Evolutionary conservation across 35 echinoderm and acorn worm species (phyloP).

Genomic region (Antedon bifida): DNA sequence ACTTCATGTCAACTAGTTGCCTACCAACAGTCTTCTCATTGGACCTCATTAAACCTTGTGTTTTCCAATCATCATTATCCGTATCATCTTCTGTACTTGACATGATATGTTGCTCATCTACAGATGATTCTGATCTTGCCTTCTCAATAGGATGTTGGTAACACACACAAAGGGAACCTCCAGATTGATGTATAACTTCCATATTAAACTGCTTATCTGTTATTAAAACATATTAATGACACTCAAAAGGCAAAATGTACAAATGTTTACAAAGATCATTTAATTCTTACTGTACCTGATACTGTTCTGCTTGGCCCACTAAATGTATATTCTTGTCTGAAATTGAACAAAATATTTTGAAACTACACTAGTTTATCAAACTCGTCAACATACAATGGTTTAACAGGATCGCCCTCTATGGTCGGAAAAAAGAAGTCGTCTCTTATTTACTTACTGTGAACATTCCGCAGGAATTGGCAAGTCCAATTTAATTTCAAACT

Average conservation of each 20-base stretch:
- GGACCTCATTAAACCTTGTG: not conserved
- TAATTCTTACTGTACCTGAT: not conserved
- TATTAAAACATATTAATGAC: not conserved
- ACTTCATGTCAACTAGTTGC: not conserved
- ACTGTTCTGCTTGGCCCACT: not conserved
- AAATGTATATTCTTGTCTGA: not conserved
- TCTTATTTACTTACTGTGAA: too few species aligned
- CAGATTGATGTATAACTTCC: not conserved
- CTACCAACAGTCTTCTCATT: not conserved
- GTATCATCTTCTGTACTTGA: not conserved
- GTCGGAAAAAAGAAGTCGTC: too few species aligned
- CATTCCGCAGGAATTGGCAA: too few species aligned
- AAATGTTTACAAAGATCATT: too few species aligned
- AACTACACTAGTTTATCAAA: too few species aligned
- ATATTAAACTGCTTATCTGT: not conserved
- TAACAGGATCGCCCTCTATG: too few species aligned
- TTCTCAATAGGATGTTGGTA: slow-evolving; percentile 7
- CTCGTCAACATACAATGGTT: too few species aligned
- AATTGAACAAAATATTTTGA: not conserved
- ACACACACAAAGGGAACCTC: slow-evolving; percentile 3
- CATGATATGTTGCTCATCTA: not conserved
- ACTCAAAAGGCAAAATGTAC: too few species aligned
- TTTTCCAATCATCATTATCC: not conserved
- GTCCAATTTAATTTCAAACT: too few species aligned
- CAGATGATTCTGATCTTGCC: not conserved